phyloP scores from a whole-genome alignment of 2,797 vertebrate genomes.

The Thripadectes ignobilis region DNA sequence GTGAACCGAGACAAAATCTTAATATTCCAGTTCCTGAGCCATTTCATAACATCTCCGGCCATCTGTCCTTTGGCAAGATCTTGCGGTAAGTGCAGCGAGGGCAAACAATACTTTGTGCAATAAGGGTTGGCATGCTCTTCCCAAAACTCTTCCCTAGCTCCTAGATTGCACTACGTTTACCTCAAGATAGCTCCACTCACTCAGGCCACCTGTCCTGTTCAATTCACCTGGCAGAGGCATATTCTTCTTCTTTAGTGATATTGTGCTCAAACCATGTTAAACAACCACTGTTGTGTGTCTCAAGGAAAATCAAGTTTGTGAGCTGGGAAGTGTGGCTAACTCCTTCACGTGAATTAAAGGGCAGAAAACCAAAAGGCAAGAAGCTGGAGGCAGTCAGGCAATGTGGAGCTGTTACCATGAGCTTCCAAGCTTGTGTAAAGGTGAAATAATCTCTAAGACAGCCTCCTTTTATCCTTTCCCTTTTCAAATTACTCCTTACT shows the following conservation, averaged over 20 bases:
- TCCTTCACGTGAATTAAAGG: not conserved
- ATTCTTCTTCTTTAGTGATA: not conserved
- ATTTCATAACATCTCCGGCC: slow-evolving; percentile 9
- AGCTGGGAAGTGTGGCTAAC: not conserved
- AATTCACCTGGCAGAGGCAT: not conserved
- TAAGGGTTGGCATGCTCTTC: not conserved
- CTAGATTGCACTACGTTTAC: fast-evolving
- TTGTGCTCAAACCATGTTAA: not conserved
- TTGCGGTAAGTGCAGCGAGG: not conserved
- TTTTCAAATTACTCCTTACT: not conserved
- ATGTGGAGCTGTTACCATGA: fast-evolving
- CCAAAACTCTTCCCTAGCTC: not conserved
- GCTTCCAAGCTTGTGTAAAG: not conserved
- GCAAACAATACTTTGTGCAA: not conserved
- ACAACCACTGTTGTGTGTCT: not conserved
- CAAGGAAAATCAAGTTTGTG: not conserved
- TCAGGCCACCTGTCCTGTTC: not conserved
- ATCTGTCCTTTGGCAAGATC: slow-evolving; percentile 14
- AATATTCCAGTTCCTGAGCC: slow-evolving; percentile 21
- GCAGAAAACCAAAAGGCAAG: not conserved
- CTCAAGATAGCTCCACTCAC: not conserved
- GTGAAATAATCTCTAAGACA: not conserved
- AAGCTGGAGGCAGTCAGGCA: not conserved
- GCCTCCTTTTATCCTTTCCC: not conserved
- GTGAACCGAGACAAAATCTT: not conserved